Percentiles rank a stretch among this genome's conserved stretches.
Conservation (phyloP, 2,888 invertebrate genomes). For the Acronicta alni region DNA sequence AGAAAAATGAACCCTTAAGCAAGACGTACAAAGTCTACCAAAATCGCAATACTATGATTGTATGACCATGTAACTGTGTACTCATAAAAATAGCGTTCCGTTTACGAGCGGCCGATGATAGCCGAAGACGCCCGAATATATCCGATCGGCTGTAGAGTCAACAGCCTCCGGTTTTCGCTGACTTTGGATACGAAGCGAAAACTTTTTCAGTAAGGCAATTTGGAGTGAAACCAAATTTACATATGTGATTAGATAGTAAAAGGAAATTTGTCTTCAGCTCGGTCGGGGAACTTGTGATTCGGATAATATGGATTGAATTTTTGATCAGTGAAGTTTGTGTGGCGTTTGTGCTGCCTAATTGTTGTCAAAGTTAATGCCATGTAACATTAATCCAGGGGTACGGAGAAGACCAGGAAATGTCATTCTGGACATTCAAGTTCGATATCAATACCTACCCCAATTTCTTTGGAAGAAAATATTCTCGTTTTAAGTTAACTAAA, state of each 20-base stretch:
- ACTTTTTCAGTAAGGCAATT: conserved; percentile 63
- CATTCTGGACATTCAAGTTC: no score
- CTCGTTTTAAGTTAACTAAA: conserved; percentile 33
- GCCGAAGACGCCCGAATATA: conserved; percentile 74
- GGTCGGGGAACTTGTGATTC: conserved; percentile 42
- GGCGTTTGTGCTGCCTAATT: conserved; percentile 11
- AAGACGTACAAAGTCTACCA: conserved; percentile 37
- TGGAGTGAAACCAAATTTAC: conserved; percentile 61
- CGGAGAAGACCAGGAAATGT: no score
- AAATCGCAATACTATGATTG: conserved; percentile 56
- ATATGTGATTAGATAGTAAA: conserved; percentile 63
- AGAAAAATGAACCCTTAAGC: conserved; percentile 60
- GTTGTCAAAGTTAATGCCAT: background rate
- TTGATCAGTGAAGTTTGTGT: conserved; percentile 36
- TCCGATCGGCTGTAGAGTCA: conserved; percentile 66
- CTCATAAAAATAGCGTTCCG: conserved; percentile 79
- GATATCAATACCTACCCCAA: conserved; percentile 4
- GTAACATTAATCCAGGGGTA: background rate
- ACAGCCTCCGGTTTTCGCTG: conserved; percentile 60
- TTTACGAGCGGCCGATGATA: conserved; percentile 75
- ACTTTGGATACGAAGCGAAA: conserved; percentile 58
- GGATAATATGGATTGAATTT: conserved; percentile 48
- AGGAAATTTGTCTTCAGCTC: conserved; percentile 54
- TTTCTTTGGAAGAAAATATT: conserved; percentile 5
- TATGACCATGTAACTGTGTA: conserved; percentile 66